Percentiles rank a stretch among this genome's conserved stretches.
Evolutionary conservation across 2,888 invertebrate species (phyloP).

Genomic region (Stramonita haemastoma): DNA sequence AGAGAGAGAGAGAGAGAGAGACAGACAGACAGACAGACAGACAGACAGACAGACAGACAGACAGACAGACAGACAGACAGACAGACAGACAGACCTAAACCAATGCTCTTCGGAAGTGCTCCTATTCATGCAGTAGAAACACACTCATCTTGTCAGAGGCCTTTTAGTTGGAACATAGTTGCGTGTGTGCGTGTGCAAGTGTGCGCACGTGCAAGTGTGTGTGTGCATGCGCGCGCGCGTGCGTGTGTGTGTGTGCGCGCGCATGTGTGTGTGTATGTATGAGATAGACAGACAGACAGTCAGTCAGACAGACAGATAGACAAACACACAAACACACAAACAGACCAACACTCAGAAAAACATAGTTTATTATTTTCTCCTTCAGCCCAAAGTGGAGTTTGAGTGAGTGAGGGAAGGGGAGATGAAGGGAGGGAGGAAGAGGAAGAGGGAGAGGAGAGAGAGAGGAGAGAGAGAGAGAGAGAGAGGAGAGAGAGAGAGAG

Average conservation of each 20-base stretch:
- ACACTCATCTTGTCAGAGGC: too few relatives aligned
- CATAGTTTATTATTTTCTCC: too few relatives aligned
- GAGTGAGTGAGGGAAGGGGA: too few relatives aligned
- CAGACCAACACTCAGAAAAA: too few relatives aligned
- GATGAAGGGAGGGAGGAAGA: too few relatives aligned
- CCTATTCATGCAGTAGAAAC: too few relatives aligned
- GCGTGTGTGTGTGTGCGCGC: neutral
- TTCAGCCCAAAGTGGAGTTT: too few relatives aligned
- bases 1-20: neutral
- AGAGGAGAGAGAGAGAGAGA: too few relatives aligned
- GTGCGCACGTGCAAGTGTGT: neutral
- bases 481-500: too few relatives aligned
- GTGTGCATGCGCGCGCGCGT: neutral
- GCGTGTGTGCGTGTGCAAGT: neutral
- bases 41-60: neutral
- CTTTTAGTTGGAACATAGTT: too few relatives aligned
- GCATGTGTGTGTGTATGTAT: neutral
- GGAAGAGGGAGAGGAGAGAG: too few relatives aligned
- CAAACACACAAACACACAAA: too few relatives aligned
- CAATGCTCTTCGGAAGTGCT: neutral
- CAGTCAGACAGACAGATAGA: neutral
- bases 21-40: neutral
- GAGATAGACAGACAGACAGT: neutral
- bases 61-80: neutral
- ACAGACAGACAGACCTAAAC: neutral